Evolutionary conservation across 1,140 invertebrate species (phyloP).

Genomic region (Apis mellifera): Amel_HAv3.1 CM009940.2:6896501-6897000

Average conservation of each 20-base stretch:
- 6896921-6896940: constrained; percentile 66
- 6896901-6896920: constrained; percentile 64
- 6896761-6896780: neutral
- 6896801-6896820: neutral
- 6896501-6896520: neutral
- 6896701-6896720: neutral
- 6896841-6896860: constrained; percentile 30
- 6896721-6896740: constrained; percentile 12
- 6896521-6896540: neutral
- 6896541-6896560: too few relatives aligned
- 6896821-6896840: neutral
- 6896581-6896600: too few relatives aligned
- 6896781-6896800: constrained; percentile 13
- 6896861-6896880: constrained; percentile 11
- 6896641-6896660: constrained; percentile 52
- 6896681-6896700: constrained; percentile 26
- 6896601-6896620: neutral
- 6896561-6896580: neutral
- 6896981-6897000: constrained; percentile 68
- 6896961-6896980: constrained; percentile 61
- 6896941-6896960: constrained; percentile 55
- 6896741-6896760: constrained; percentile 38
- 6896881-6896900: constrained; percentile 62
- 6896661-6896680: constrained; percentile 16
- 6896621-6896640: constrained; percentile 11